These are phyloP conservation scores for Drosophila ananassae DNA, from an alignment of 1,140 invertebrate genomes.

Conservation along the genomic window DNA sequence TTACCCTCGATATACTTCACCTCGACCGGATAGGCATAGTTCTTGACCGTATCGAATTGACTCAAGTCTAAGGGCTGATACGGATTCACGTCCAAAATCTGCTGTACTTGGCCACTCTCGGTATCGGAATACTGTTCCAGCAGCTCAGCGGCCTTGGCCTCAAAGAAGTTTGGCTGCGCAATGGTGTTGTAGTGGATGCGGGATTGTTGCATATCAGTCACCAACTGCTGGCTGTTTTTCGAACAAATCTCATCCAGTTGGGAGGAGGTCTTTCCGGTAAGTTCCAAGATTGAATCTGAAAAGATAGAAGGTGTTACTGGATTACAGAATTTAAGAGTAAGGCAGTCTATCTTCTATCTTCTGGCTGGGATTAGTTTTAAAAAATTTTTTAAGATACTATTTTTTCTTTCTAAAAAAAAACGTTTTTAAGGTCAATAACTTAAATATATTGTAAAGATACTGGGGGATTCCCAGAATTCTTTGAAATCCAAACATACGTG, in stretches of 20 bases:
- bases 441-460: background rate
- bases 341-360: too few species aligned
- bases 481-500: background rate
- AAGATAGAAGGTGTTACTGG: background rate
- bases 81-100: constrained; percentile 47
- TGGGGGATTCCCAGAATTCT: background rate
- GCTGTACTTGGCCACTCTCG: constrained; percentile 32
- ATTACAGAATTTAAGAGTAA: background rate
- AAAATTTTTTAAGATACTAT: too few species aligned
- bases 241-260: constrained; percentile 62
- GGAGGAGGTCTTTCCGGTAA: constrained; percentile 56
- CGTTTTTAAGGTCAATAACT: background rate
- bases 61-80: constrained; percentile 66
- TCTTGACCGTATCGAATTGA: constrained; percentile 74
- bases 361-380: too few species aligned
- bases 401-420: background rate
- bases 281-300: constrained; percentile 58
- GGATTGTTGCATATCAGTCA: constrained; percentile 68
- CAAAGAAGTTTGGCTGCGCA: constrained; percentile 70
- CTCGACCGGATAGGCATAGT: constrained; percentile 75
- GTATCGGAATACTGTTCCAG: constrained; percentile 39
- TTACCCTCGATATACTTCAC: constrained; percentile 78
- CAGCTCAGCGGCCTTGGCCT: constrained; percentile 60
- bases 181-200: constrained; percentile 59
- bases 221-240: constrained; percentile 59